Percentiles rank a stretch among this genome's conserved stretches.
phyloP scores from a whole-genome alignment of 2,888 invertebrate species.

The Protonemura montana region DNA sequence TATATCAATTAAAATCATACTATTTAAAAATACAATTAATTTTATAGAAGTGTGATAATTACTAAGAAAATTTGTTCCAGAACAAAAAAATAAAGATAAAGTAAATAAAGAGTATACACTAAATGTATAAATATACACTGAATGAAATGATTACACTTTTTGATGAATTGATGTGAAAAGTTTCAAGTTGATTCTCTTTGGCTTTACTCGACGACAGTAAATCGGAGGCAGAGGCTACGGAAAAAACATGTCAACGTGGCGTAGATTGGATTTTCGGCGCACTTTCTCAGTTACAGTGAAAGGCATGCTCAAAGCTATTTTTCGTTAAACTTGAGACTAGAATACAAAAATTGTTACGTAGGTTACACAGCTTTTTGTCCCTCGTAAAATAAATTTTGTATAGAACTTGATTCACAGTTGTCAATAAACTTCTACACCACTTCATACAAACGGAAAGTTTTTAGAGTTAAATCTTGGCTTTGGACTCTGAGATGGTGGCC shows the following conservation, averaged over 20 bases:
- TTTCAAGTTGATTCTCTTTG: conserved; percentile 8
- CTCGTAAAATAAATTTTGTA: neutral
- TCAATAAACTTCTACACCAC: neutral
- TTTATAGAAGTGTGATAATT: neutral
- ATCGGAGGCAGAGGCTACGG: neutral
- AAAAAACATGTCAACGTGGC: neutral
- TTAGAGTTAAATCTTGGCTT: conserved; percentile 47
- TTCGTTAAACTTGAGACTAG: neutral
- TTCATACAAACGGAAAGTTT: conserved; percentile 47
- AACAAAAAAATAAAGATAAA: neutral
- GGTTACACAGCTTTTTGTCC: no score
- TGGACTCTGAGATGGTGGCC: conserved; percentile 46
- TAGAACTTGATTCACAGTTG: neutral
- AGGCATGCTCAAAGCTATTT: neutral
- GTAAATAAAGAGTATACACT: conserved; percentile 17
- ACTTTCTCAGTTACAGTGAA: neutral
- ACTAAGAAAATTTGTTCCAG: neutral
- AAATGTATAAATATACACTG: neutral
- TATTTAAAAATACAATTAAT: neutral
- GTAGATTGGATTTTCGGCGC: neutral
- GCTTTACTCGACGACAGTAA: neutral
- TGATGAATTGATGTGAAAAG: neutral
- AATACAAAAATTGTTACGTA: no score
- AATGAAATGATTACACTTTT: conserved; percentile 14
- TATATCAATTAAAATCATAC: neutral